These are phyloP conservation scores for Vulpes lagopus DNA, from an alignment of 2,113 vertebrate species.

Conservation along the genomic window DNA sequence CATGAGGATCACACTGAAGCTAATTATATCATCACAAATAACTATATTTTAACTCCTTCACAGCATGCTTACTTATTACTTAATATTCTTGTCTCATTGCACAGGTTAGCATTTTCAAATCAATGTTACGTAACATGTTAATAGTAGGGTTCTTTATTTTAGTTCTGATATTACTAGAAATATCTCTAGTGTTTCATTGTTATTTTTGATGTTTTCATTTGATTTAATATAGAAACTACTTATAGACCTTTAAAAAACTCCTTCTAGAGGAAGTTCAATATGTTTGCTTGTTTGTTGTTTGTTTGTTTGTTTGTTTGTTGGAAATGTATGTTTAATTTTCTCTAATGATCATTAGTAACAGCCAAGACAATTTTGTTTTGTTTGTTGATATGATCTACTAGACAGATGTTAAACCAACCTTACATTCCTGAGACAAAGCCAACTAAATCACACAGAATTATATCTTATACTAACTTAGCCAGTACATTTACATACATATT, in stretches of 20 bases:
- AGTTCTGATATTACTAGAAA: background rate
- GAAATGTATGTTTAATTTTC: background rate
- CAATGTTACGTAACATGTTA: background rate
- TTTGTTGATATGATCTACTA: background rate
- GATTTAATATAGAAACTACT: background rate
- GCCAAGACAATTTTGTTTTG: background rate
- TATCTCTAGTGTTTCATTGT: background rate
- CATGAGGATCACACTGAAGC: background rate
- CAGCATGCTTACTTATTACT: background rate
- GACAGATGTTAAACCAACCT: background rate
- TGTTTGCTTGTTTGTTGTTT: background rate
- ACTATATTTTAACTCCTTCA: background rate
- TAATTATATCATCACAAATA: background rate
- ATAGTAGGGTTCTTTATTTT: background rate
- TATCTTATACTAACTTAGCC: background rate
- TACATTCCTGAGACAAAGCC: background rate
- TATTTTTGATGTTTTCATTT: constrained; percentile 11
- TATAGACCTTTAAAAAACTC: background rate
- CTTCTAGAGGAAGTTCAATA: background rate
- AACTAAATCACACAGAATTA: background rate
- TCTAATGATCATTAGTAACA: background rate
- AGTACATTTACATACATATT: background rate
- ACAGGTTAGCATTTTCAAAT: background rate
- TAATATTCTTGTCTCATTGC: background rate
- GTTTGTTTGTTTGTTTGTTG: background rate